These are phyloP conservation scores for Trissonchulus sp. DNA, from an alignment of 2,888 invertebrate species.

Conservation along the genomic window DNA sequence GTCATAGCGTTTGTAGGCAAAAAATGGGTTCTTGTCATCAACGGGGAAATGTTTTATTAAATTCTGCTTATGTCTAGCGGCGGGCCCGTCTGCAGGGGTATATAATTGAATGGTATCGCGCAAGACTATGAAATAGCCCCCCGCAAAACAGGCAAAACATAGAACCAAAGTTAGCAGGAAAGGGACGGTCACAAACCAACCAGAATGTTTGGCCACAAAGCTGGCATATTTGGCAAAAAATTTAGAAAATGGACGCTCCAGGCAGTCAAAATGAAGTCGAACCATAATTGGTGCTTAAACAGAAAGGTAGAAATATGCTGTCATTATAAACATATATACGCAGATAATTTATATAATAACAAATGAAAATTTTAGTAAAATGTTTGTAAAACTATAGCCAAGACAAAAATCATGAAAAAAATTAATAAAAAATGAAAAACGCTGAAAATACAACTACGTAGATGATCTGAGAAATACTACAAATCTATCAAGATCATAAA, in stretches of 20 bases:
- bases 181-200: background rate
- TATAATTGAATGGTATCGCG: slow-evolving; percentile 3
- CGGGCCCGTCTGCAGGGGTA: slow-evolving; percentile 18
- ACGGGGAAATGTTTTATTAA: background rate
- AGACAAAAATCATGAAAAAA: too few relatives aligned
- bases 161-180: background rate
- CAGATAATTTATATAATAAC: too few relatives aligned
- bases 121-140: background rate
- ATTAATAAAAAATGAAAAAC: too few relatives aligned
- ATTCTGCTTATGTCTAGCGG: background rate
- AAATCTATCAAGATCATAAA: too few relatives aligned
- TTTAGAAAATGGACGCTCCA: background rate
- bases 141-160: background rate
- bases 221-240: background rate
- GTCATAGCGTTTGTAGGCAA: background rate
- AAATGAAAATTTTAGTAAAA: too few relatives aligned
- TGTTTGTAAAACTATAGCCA: too few relatives aligned
- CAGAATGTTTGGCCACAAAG: background rate
- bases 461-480: too few relatives aligned
- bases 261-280: background rate
- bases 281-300: background rate
- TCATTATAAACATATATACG: too few relatives aligned
- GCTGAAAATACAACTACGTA: too few relatives aligned
- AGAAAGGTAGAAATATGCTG: background rate
- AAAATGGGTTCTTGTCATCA: background rate